Percentiles rank a stretch among this genome's conserved stretches.
These are phyloP conservation scores for Nesogale talazaci DNA, from an alignment of 2,113 vertebrate species.

Conservation along the genomic window DNA sequence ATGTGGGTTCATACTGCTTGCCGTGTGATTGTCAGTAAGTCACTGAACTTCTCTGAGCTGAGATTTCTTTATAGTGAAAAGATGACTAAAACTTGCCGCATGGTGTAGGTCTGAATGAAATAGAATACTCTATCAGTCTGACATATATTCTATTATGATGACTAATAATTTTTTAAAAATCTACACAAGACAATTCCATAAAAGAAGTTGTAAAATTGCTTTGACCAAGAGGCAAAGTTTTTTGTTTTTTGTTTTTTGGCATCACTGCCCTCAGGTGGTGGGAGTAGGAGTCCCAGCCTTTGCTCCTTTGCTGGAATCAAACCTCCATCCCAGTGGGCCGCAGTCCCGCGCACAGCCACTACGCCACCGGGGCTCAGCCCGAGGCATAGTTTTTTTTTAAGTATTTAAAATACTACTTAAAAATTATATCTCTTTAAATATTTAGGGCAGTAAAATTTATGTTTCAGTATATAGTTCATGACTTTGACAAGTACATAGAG, in stretches of 20 bases:
- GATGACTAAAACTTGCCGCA: not conserved
- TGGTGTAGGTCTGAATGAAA: constrained; percentile 8
- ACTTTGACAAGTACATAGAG: too few relatives aligned
- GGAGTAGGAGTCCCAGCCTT: too few relatives aligned
- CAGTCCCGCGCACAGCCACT: too few relatives aligned
- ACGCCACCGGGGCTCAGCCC: too few relatives aligned
- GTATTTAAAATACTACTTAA: too few relatives aligned
- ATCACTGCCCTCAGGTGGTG: too few relatives aligned
- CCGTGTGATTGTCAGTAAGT: not conserved
- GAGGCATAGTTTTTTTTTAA: not conserved
- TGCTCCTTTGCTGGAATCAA: too few relatives aligned
- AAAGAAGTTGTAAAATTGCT: constrained; percentile 39
- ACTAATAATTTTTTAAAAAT: not conserved
- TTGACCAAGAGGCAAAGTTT: not conserved
- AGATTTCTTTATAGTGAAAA: not conserved
- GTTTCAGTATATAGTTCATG: too few relatives aligned
- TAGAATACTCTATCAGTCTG: not conserved
- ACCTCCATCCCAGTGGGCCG: too few relatives aligned
- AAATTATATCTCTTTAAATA: too few relatives aligned
- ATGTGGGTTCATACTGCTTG: not conserved
- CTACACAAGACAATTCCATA: not conserved
- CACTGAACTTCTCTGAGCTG: not conserved
- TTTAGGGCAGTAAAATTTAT: too few relatives aligned
- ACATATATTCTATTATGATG: not conserved
- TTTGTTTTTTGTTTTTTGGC: too few relatives aligned